Conservation (phyloP, 2,113 vertebrate species). For the Ctenomys sociabilis region DNA sequence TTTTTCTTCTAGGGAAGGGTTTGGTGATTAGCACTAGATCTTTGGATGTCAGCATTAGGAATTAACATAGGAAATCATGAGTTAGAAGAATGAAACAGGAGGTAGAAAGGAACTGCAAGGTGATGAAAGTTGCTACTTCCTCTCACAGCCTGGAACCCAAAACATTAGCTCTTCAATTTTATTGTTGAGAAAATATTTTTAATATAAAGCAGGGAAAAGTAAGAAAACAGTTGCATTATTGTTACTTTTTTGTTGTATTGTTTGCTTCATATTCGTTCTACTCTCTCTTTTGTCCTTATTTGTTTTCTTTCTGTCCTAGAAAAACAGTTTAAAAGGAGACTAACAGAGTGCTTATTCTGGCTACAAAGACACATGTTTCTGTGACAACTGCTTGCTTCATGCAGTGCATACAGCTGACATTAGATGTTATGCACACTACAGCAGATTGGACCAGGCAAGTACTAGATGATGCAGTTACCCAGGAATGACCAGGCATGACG, state of each 20-base stretch:
- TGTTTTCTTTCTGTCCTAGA: conserved; percentile 80
- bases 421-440: conserved; percentile 85
- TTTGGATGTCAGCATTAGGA: conserved; percentile 75
- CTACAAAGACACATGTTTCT: conserved; percentile 81
- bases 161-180: conserved; percentile 79
- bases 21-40: conserved; percentile 67
- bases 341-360: conserved; percentile 83
- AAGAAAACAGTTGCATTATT: conserved; percentile 68
- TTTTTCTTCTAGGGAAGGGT: conserved; percentile 63
- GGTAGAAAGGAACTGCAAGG: conserved; percentile 81
- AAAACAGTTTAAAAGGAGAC: conserved; percentile 83
- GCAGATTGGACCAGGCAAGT: conserved; percentile 81
- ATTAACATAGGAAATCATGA: conserved; percentile 74
- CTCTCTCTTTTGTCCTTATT: conserved; percentile 67
- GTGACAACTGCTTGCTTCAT: conserved; percentile 84
- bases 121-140: conserved; percentile 84
- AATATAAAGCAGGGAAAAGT: conserved; percentile 62
- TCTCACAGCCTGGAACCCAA: conserved; percentile 81
- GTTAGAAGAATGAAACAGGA: conserved; percentile 81
- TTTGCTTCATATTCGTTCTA: conserved; percentile 72
- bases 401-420: conserved; percentile 80
- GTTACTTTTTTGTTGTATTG: conserved; percentile 78
- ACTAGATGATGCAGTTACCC: conserved; percentile 75
- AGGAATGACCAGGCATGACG: conserved; percentile 65
- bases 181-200: conserved; percentile 79